Evolutionary conservation across 2,797 vertebrate species (phyloP).

Genomic region (Botia kubotai): DNA sequence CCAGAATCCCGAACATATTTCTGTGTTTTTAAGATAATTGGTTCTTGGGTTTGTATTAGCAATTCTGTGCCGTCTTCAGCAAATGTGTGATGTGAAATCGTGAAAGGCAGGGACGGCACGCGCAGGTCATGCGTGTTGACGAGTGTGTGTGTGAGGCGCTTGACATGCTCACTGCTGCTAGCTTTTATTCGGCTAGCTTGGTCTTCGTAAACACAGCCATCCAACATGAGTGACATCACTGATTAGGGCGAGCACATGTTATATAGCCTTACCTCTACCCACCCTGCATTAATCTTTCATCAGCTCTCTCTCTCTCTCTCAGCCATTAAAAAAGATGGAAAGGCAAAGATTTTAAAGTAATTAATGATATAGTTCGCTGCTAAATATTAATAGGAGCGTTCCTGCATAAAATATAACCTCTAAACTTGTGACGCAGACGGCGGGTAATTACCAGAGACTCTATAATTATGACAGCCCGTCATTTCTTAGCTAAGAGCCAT

Average conservation of each 20-base stretch:
- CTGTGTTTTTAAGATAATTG: constrained; percentile 35
- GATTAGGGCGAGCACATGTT: constrained; percentile 81
- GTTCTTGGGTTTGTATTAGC: constrained; percentile 28
- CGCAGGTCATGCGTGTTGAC: background rate
- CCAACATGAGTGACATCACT: constrained; percentile 79
- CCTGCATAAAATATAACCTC: constrained; percentile 96
- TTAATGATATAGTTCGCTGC: constrained; percentile 96
- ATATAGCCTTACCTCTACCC: constrained; percentile 89
- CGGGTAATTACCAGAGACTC: constrained; percentile 94
- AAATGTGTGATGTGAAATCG: background rate
- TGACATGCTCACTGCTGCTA: constrained; percentile 1
- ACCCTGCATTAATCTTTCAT: constrained; percentile 93
- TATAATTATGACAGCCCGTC: constrained; percentile 78
- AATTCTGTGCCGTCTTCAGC: background rate
- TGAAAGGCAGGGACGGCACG: background rate
- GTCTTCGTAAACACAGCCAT: constrained; percentile 83
- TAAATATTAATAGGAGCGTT: constrained; percentile 98
- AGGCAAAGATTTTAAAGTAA: constrained; percentile 93
- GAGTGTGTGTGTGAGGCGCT: constrained; percentile 1
- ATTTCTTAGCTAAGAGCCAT: constrained; percentile 64
- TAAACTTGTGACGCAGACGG: constrained; percentile 91
- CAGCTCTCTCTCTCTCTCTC: constrained; percentile 74
- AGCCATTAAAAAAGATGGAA: constrained; percentile 92
- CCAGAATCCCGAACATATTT: background rate
- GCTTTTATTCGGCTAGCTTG: constrained; percentile 42